A percentile compares a stretch with the other conserved stretches of the same genome.
Evolutionary conservation across 1,140 invertebrate genomes (phyloP).

Genomic region (Bombus sibiricus): DNA sequence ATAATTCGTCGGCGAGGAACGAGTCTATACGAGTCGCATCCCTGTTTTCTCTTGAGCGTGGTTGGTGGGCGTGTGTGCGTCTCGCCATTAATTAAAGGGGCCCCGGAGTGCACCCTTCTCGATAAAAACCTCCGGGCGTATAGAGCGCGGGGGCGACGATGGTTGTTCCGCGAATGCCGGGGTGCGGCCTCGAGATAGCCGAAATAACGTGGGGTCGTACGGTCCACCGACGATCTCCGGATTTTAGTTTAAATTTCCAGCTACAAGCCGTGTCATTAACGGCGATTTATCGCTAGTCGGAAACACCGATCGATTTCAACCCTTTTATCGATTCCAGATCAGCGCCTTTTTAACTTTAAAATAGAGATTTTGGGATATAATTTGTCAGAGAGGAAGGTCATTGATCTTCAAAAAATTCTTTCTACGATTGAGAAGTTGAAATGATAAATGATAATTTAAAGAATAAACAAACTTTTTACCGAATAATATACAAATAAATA

Average conservation of each 20-base stretch:
- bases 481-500: too few relatives aligned
- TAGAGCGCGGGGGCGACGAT: constrained; percentile 42
- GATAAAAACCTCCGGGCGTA: constrained; percentile 63
- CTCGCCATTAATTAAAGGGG: constrained; percentile 68
- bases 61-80: constrained; percentile 37
- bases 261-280: constrained; percentile 46
- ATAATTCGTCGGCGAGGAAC: constrained; percentile 56
- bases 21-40: constrained; percentile 23
- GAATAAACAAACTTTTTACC: too few relatives aligned
- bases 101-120: constrained; percentile 48
- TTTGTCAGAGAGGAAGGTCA: neutral
- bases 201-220: constrained; percentile 40
- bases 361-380: too few relatives aligned
- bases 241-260: constrained; percentile 56
- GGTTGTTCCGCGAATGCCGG: constrained; percentile 36
- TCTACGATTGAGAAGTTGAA: too few relatives aligned
- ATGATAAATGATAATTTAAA: too few relatives aligned
- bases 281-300: constrained; percentile 8
- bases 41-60: neutral
- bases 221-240: constrained; percentile 37
- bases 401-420: too few relatives aligned
- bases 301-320: too few relatives aligned
- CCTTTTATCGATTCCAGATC: neutral
- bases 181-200: constrained; percentile 61
- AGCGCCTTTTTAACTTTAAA: too few relatives aligned